phyloP scores from a whole-genome alignment of 2,888 invertebrate genomes.

The Oeneis ivallda region DNA sequence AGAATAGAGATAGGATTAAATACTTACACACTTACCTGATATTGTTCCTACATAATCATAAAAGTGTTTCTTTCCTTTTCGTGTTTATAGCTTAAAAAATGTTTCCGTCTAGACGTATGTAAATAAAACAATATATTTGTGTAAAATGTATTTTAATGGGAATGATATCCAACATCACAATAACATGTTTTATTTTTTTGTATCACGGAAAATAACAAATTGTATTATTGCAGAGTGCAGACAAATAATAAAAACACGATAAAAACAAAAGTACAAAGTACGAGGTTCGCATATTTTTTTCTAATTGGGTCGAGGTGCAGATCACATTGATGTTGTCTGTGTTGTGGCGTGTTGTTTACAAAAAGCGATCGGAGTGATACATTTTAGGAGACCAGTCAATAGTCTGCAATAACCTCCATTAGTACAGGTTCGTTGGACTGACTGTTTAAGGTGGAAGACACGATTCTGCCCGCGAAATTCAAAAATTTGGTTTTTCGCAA shows the following conservation, averaged over 20 bases:
- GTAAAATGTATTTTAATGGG: slow-evolving; percentile 80
- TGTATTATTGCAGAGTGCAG: not conserved
- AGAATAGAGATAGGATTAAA: no score
- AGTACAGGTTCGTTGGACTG: not conserved
- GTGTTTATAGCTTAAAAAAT: not conserved
- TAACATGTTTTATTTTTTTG: slow-evolving; percentile 47
- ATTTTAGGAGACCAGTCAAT: not conserved
- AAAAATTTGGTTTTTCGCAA: no score
- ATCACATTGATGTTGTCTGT: not conserved
- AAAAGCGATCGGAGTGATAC: not conserved
- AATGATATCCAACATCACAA: slow-evolving; percentile 73
- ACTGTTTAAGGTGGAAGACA: no score
- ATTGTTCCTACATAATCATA: not conserved
- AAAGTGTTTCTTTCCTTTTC: not conserved
- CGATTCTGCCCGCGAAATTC: no score
- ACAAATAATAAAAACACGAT: not conserved
- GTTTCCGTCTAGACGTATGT: not conserved
- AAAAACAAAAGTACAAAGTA: no score
- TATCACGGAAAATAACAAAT: slow-evolving; percentile 33
- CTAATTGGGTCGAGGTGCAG: not conserved
- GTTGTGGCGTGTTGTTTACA: not conserved
- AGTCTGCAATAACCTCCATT: not conserved
- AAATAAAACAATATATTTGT: slow-evolving; percentile 54
- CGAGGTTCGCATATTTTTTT: no score
- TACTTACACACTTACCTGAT: not conserved